Conservation (phyloP, 2,113 vertebrate genomes). For the Scortum barcoo region DNA sequence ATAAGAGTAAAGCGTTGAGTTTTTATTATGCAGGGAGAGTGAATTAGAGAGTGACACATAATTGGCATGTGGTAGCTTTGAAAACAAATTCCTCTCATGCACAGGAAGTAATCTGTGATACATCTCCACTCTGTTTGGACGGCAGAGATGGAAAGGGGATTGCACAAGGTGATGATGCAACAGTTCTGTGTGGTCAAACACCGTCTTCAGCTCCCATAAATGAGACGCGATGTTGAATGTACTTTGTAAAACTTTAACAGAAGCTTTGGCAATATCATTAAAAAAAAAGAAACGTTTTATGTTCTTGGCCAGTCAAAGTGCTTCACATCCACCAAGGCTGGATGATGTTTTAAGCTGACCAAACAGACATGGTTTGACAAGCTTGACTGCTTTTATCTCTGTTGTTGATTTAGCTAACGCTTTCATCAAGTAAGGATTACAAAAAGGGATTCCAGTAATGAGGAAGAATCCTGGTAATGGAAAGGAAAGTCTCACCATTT, state of each 20-base stretch:
- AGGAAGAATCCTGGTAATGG: slow-evolving; percentile 19
- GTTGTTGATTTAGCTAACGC: slow-evolving; percentile 21
- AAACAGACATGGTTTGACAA: slow-evolving; percentile 28
- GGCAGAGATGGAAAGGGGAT: neutral
- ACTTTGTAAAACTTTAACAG: neutral
- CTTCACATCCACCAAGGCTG: neutral
- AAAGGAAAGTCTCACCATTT: slow-evolving; percentile 27
- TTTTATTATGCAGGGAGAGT: neutral
- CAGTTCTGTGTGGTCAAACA: neutral
- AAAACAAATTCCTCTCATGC: neutral
- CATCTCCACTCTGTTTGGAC: neutral
- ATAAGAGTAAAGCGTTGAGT: neutral
- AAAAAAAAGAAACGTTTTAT: neutral
- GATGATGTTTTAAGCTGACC: slow-evolving; percentile 4
- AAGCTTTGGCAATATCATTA: neutral
- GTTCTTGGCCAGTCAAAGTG: slow-evolving; percentile 3
- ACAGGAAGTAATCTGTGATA: neutral
- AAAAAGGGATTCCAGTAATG: slow-evolving; percentile 17
- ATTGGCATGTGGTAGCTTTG: neutral
- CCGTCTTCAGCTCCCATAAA: neutral
- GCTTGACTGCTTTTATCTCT: slow-evolving; percentile 37
- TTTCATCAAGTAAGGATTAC: slow-evolving; percentile 45
- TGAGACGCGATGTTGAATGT: neutral
- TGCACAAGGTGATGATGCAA: slow-evolving; percentile 17
- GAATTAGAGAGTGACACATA: neutral